These are phyloP conservation scores for Eulemur macaco DNA, from an alignment of 2,113 vertebrate genomes.

Conservation along the genomic window DNA sequence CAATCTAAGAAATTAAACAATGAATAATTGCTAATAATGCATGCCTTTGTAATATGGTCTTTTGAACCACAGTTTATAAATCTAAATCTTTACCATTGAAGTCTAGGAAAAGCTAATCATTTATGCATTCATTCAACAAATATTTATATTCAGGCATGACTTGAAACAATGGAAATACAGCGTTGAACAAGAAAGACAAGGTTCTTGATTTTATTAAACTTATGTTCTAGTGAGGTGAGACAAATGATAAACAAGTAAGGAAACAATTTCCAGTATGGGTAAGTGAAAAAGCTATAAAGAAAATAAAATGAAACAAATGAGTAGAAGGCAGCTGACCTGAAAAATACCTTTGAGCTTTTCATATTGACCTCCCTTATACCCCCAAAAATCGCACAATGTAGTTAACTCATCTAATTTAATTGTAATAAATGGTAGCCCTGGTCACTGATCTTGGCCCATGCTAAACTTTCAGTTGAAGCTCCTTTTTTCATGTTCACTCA, in stretches of 20 bases:
- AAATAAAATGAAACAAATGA: conserved; percentile 26
- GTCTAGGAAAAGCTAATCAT: background rate
- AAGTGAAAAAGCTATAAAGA: conserved; percentile 13
- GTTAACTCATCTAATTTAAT: background rate
- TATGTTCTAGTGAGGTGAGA: background rate
- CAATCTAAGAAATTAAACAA: background rate
- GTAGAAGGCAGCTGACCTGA: background rate
- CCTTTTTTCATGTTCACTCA: background rate
- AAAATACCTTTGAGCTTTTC: background rate
- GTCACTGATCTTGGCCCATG: background rate
- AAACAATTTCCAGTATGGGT: background rate
- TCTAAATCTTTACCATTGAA: conserved; percentile 1
- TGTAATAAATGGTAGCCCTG: background rate
- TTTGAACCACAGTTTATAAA: conserved; percentile 31
- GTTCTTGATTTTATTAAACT: conserved; percentile 1
- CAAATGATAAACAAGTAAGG: background rate
- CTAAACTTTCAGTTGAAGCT: background rate
- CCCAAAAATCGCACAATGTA: background rate
- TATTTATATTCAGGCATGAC: background rate
- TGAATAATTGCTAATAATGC: background rate
- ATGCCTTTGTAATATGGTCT: background rate
- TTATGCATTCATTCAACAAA: background rate
- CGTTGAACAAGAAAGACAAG: background rate
- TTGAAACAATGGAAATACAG: background rate
- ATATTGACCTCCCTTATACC: background rate